phyloP scores from a whole-genome alignment of 2,888 invertebrate species.

The Chirona hameri region DNA sequence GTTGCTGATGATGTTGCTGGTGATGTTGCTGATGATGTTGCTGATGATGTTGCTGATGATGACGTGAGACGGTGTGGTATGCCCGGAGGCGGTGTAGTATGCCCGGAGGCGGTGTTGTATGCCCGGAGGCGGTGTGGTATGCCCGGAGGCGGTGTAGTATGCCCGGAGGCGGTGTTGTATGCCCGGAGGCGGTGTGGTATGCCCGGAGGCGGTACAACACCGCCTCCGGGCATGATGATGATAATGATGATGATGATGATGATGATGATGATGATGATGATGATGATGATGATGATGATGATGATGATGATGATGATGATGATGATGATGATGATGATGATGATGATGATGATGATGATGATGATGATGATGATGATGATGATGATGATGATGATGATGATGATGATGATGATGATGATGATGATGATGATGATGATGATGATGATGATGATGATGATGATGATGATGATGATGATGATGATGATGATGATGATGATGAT shows the following conservation, averaged over 20 bases:
- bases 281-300: constrained; percentile 22
- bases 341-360: constrained; percentile 22
- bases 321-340: constrained; percentile 10
- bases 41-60: too few species aligned
- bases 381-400: constrained; percentile 22
- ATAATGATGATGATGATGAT: constrained; percentile 22
- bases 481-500: constrained; percentile 9
- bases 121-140: too few species aligned
- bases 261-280: constrained; percentile 10
- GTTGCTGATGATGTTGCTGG: too few species aligned
- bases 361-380: constrained; percentile 12
- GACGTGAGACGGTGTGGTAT: too few species aligned
- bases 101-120: too few species aligned
- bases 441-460: constrained; percentile 2
- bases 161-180: too few species aligned
- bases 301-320: constrained; percentile 22
- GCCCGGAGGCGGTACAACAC: too few species aligned
- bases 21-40: too few species aligned
- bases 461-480: neutral
- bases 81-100: too few species aligned
- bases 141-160: neutral
- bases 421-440: neutral
- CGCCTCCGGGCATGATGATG: neutral
- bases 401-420: constrained; percentile 22
- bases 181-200: too few species aligned